These are phyloP conservation scores for Cordylochernes scorpioides DNA, from an alignment of 2,888 invertebrate species.

Conservation along the genomic window DNA sequence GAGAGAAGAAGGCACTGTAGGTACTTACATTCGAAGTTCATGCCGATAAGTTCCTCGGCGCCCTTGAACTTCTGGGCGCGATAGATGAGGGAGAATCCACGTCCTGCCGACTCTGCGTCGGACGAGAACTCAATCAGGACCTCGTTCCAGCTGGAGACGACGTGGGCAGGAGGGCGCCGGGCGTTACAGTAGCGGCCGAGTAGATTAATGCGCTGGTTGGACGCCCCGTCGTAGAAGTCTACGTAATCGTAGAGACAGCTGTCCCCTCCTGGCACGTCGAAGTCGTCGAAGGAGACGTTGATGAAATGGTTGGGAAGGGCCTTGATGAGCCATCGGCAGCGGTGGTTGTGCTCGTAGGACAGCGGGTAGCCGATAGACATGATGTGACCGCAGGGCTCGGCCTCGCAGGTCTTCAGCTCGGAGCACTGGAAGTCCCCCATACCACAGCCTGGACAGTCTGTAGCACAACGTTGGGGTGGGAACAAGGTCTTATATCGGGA, in stretches of 20 bases:
- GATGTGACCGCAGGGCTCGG: conserved; percentile 15
- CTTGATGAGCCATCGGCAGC: conserved; percentile 17
- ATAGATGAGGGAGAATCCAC: conserved; percentile 16
- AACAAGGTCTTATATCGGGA: too few relatives aligned
- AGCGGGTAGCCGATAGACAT: conserved; percentile 17
- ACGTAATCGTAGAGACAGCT: conserved; percentile 17
- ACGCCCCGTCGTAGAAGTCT: conserved; percentile 16
- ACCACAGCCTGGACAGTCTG: conserved; percentile 17
- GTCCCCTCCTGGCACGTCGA: conserved; percentile 16
- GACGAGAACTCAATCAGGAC: conserved; percentile 16
- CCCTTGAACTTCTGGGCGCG: conserved; percentile 13
- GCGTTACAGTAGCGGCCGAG: conserved; percentile 17
- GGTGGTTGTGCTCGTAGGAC: conserved; percentile 16
- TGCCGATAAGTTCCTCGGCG: conserved; percentile 9
- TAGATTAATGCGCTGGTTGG: conserved; percentile 11
- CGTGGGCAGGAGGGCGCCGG: conserved; percentile 13
- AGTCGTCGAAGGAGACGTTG: conserved; percentile 16
- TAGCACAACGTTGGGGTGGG: conserved; percentile 1
- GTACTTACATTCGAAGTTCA: conserved; percentile 13
- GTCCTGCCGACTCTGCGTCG: conserved; percentile 14
- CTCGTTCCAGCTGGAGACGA: conserved; percentile 17
- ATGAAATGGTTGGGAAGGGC: conserved; percentile 16
- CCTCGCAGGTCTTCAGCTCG: conserved; percentile 12
- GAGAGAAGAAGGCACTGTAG: too few relatives aligned
- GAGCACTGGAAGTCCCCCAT: conserved; percentile 15